Base-by-base conservation (phyloP, 1,140 invertebrate genomes). In the Chymomyza costata region DNA sequence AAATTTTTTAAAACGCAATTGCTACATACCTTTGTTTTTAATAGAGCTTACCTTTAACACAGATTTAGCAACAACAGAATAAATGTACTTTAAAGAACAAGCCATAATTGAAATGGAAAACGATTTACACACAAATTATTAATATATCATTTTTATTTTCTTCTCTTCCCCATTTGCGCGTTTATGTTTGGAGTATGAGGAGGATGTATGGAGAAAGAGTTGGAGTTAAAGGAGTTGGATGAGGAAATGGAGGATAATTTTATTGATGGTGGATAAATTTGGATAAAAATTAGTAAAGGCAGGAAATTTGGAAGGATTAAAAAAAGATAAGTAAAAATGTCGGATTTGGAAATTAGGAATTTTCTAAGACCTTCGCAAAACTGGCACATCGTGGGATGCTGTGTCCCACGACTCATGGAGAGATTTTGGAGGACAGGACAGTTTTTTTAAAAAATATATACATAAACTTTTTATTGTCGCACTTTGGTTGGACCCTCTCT, bases 71-170 rank as follows among this genome's bases (percentile, higher is more conserved):
- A n/a, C n/a, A n/a, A n/a, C n/a, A n/a, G n/a, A n/a, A n/a, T n/a
- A n/a, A n/a, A n/a, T n/a, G n/a, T n/a, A n/a, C n/a, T n/a, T n/a
- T n/a, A n/a, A n/a, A 43, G 39, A 52, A 28, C 47, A 38, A 17
- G 78, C 66, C 53, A 66, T 48, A 73, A 65, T 35, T 53, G 59
- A 21, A 65, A 54, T 70, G 61, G 53, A 43, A 38, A 40, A 11
- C 41, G 54, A 57, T 44, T 62, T 41, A 48, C 46, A 16, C 47
- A 32, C 62, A 71, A 59, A 59, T 76, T 76, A 78, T 78, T 78
- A 78, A 78, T 78, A 78, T 80, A 80, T 48, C 18, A 71, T 80
- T 78, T 64, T 71, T 78, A 71, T 71, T 80, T 78, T 78, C 73
- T 78, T 78, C 71, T 78, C 71, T 78, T 78, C 71, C 71, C 70